A percentile compares a stretch with the other conserved stretches of the same genome.
These are phyloP conservation scores for Pangasius djambal DNA, from an alignment of 2,797 vertebrate genomes.

Conservation along the genomic window DNA sequence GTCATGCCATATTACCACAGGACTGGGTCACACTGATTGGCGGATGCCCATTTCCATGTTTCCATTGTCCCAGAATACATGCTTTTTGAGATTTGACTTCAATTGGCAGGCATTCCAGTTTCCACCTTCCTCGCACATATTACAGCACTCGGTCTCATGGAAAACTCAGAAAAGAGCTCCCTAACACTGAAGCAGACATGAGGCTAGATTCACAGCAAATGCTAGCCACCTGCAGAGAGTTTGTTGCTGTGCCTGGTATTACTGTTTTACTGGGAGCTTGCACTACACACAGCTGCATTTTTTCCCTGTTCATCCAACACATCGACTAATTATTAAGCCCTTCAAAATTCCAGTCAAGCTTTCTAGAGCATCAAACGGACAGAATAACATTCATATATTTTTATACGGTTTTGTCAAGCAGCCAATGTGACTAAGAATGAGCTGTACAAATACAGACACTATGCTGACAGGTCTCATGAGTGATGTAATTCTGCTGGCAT, in stretches of 20 bases:
- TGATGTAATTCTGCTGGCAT: constrained; percentile 48
- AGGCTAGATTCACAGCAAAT: background rate
- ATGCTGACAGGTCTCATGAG: constrained; percentile 34
- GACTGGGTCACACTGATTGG: background rate
- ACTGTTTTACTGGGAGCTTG: background rate
- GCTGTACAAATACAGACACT: constrained; percentile 25
- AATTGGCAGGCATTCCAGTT: background rate
- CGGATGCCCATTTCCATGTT: background rate
- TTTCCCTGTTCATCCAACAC: background rate
- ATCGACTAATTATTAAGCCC: constrained; percentile 22
- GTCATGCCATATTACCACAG: no score
- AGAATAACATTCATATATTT: background rate
- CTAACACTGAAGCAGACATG: background rate
- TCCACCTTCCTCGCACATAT: background rate
- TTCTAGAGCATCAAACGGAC: background rate
- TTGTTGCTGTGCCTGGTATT: background rate
- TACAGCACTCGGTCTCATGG: background rate
- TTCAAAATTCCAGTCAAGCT: constrained; percentile 1
- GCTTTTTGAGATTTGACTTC: background rate
- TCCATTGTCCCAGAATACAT: background rate
- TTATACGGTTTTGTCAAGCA: constrained; percentile 13
- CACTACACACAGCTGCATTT: constrained; percentile 7
- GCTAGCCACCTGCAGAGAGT: background rate
- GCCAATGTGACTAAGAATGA: constrained; percentile 9
- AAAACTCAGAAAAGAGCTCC: constrained; percentile 2